Conservation (phyloP, 2,888 invertebrate genomes). For the Esperia sulphurella region DNA sequence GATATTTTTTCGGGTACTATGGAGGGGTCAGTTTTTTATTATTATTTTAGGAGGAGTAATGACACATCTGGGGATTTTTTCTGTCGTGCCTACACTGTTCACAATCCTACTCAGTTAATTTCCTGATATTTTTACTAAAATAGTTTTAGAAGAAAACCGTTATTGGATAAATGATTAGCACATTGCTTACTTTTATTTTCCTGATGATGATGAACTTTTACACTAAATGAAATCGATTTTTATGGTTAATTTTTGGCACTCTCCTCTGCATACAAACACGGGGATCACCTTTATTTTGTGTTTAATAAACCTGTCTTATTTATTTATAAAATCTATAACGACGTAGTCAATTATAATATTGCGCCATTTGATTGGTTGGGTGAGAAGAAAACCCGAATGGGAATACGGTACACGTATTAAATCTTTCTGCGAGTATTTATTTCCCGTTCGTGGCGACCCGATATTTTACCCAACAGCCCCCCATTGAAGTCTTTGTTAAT, state of each 20-base stretch:
- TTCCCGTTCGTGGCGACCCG: background rate
- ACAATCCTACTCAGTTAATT: background rate
- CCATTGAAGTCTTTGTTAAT: background rate
- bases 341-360: too few relatives aligned
- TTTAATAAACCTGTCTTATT: background rate
- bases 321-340: too few relatives aligned
- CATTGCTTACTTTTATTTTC: constrained; percentile 2
- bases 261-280: constrained; percentile 1
- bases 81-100: constrained; percentile 4
- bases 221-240: background rate
- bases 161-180: constrained; percentile 1
- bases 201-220: background rate
- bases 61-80: constrained; percentile 2
- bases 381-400: too few relatives aligned
- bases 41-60: background rate
- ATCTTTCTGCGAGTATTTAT: too few relatives aligned
- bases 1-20: constrained; percentile 9
- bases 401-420: too few relatives aligned
- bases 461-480: background rate
- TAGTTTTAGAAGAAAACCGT: background rate
- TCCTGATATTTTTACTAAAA: background rate
- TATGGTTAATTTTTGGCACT: constrained; percentile 1
- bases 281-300: constrained; percentile 9
- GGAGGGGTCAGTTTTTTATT: background rate
- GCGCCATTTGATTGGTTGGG: too few relatives aligned